These are phyloP conservation scores for Peribatodes rhomboidaria DNA, from an alignment of 2,888 invertebrate species.

Conservation along the genomic window DNA sequence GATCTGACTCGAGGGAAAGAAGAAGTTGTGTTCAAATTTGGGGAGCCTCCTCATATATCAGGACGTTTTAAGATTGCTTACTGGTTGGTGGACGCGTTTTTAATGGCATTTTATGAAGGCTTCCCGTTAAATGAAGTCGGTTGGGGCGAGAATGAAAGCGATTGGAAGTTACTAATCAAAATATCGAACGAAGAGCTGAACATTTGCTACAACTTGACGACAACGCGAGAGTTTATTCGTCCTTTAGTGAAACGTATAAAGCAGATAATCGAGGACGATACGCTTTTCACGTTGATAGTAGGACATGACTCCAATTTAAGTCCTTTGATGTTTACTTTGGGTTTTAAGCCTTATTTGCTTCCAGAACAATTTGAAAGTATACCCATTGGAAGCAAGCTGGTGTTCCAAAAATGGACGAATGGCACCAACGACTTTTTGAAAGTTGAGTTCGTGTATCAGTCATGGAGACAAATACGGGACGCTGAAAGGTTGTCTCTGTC, in stretches of 20 bases:
- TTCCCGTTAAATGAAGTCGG: background rate
- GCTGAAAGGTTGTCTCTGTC: background rate
- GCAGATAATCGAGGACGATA: background rate
- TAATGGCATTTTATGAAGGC: constrained; percentile 2
- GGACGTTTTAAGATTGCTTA: background rate
- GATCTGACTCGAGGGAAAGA: background rate
- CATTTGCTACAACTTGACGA: background rate
- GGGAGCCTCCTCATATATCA: background rate
- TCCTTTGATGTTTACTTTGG: background rate
- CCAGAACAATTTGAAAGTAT: background rate
- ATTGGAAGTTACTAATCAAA: background rate
- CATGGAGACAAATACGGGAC: background rate
- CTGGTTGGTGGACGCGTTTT: background rate
- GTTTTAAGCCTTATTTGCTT: background rate
- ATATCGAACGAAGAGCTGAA: background rate
- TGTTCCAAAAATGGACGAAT: constrained; percentile 10
- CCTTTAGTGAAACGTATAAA: background rate
- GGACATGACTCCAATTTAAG: constrained; percentile 3
- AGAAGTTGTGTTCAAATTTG: background rate
- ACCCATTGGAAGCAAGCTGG: constrained; percentile 8
- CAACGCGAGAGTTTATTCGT: background rate
- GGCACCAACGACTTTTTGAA: constrained; percentile 1
- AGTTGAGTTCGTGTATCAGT: constrained; percentile 9
- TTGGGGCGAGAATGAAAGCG: background rate
- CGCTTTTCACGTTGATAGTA: background rate